Evolutionary conservation across 2,888 invertebrate species (phyloP), one percentile per base, ranked within the genome.

Genomic region (Cephus sareptanus): DNA sequence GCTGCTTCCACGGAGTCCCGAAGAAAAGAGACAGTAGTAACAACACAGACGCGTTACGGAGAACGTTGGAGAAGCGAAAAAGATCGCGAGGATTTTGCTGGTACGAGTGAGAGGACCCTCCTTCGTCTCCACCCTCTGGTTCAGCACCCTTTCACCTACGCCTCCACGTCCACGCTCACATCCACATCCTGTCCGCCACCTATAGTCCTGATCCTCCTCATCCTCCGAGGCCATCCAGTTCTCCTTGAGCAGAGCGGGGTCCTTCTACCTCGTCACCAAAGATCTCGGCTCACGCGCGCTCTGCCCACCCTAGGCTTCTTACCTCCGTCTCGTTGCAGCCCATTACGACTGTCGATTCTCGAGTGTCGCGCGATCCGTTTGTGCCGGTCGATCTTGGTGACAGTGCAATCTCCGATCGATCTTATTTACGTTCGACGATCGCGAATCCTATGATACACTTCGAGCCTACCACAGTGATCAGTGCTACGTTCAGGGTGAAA

Each of bases 11-110:
- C 79, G 37, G 75, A 77, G 79, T 77, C 71, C 75, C 73, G 78
- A 79, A 79, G 82, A 84, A 85, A 82, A 80, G 79, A 86, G 86
- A 89, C 86, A 87, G 86, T 85, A 88, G 88, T 87, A 88, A 88
- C 87, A 88, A 88, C 88, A 87, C 87, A 85, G 89, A 88, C 87
- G 85, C 86, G 86, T 85, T 83, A 82, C 87, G 81, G 86, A 84
- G 84, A 88, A 86, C 87, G 83, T 83, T 81, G 83, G 85, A 84
- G 82, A 83, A 81, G 86, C 83, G 87, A 87, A 86, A 85, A 87
- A 89, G 86, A 71, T 76, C 74, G 34, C 30, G n/a, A 34, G 23
- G 34, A 74, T 74, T 74, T 34, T 34, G 71, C 71, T 34, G 71
- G 71, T 31, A 83, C 31, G 73, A 82, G 75, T 81, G 78, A 76